Evolutionary conservation across 2,888 invertebrate genomes (phyloP).

Genomic region (Drosophila sordidula): DNA sequence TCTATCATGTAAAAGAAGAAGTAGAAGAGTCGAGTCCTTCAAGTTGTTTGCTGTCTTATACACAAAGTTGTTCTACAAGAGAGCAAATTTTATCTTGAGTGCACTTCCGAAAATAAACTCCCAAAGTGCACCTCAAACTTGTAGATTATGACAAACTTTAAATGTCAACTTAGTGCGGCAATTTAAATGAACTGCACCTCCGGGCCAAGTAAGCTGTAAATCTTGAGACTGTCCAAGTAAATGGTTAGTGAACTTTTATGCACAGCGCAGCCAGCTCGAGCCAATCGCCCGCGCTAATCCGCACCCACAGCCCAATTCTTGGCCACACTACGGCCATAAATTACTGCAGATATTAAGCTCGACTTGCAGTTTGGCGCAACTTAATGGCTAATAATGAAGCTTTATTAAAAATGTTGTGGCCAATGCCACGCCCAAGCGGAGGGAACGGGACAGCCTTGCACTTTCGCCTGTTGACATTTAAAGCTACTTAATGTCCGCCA

Average conservation of each 20-base stretch:
- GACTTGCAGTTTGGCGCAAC: slow-evolving; percentile 49
- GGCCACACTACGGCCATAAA: slow-evolving; percentile 19
- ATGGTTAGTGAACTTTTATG: slow-evolving; percentile 42
- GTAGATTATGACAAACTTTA: slow-evolving; percentile 14
- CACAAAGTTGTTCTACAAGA: no score
- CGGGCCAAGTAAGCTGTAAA: slow-evolving; percentile 23
- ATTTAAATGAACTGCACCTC: slow-evolving; percentile 9
- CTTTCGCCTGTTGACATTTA: slow-evolving; percentile 31
- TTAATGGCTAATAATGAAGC: slow-evolving; percentile 69
- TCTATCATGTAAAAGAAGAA: no score
- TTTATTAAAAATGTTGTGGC: slow-evolving; percentile 54
- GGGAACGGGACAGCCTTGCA: not conserved
- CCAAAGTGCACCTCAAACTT: not conserved
- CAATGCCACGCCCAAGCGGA: not conserved
- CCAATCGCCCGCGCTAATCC: slow-evolving; percentile 2
- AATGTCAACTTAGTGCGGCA: slow-evolving; percentile 24
- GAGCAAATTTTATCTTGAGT: no score
- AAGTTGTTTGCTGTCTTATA: no score
- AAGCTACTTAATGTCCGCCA: slow-evolving; percentile 35
- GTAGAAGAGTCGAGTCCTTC: no score
- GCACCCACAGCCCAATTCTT: not conserved
- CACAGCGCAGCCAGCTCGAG: slow-evolving; percentile 14
- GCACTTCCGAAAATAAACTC: no score
- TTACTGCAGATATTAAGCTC: slow-evolving; percentile 43
- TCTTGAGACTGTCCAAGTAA: slow-evolving; percentile 38